Percentiles rank a stretch among this genome's conserved stretches.
Evolutionary conservation across 2,797 vertebrate genomes (phyloP).

Genomic region (Acanthopagrus latus): DNA sequence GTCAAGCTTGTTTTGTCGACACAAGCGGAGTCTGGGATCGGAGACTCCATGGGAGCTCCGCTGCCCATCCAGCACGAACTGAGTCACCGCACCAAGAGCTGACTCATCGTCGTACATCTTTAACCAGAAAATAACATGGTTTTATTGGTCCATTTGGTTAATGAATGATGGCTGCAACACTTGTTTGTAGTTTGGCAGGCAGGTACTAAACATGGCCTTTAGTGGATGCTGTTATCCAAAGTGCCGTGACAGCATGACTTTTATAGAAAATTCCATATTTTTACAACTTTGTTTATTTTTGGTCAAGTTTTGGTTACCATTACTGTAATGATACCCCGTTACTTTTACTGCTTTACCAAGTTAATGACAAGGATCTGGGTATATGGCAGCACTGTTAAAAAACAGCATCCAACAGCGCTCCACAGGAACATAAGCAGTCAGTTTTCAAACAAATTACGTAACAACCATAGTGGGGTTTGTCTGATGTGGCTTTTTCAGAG

Average conservation of each 20-base stretch:
- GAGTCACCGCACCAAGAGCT: slow-evolving; percentile 32
- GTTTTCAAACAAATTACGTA: not conserved
- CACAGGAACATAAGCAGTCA: not conserved
- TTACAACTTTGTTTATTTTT: not conserved
- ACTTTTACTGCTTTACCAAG: not conserved
- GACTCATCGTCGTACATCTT: slow-evolving; percentile 47
- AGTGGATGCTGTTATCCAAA: not conserved
- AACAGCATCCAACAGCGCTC: not conserved
- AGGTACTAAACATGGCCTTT: slow-evolving; percentile 12
- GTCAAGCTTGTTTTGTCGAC: slow-evolving; percentile 51
- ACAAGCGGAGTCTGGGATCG: slow-evolving; percentile 44
- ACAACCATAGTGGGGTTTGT: no score
- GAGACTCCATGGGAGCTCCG: slow-evolving; percentile 38
- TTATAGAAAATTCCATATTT: slow-evolving; percentile 14
- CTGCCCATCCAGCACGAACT: slow-evolving; percentile 19
- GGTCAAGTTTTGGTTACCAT: not conserved
- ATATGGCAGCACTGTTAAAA: not conserved
- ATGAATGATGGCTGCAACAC: slow-evolving; percentile 14
- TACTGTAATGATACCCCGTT: not conserved
- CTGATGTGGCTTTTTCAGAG: no score
- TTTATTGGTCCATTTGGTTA: slow-evolving; percentile 34
- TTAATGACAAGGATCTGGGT: not conserved
- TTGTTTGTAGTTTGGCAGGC: slow-evolving; percentile 2
- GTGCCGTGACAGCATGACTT: slow-evolving; percentile 1
- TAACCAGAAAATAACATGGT: slow-evolving; percentile 12